Base-by-base conservation (phyloP, 2,888 invertebrate genomes). In the Troides oblongomaculatus region DNA sequence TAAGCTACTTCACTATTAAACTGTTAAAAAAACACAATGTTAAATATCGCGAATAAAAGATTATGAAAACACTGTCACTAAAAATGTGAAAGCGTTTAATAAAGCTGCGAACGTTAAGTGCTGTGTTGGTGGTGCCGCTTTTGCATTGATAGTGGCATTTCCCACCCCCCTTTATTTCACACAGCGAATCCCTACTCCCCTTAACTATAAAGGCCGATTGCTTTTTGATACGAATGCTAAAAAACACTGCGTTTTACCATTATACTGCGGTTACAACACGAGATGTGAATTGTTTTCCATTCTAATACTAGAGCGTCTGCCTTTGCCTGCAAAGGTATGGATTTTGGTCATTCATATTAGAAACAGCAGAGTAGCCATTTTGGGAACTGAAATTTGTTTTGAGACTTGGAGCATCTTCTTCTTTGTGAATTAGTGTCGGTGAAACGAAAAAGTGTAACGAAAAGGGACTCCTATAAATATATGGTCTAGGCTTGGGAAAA, bases 121-220 rank as follows among this genome's bases (percentile, higher is more conserved):
- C 63, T 25, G 7, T 18, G 58, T 50, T 50, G 36, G 53, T 21
- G 25, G 43, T 36, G 59, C 21, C 30, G 36, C 46, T 59, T 63
- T 30, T 53, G 53, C 53, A 53, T 39, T 39, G 8, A 30, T 57
- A 21, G 23, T n/a, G 21, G 58, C 18, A 8, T 59, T 46, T 59
- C 59, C 25, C 64, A 18, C 39, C 53, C 53, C 17, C 53, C 53
- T 36, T 53, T 61, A 23, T 53, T 53, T n/a, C n/a, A 17, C 53
- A 21, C 60, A 21, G 60, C 39, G 12, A 57, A 58, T 23, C 56
- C 62, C 36, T 57, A 43, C 43, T 7, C 10, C 39, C 17, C 53
- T 64, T 64, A 64, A 60, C 64, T 69, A 64, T 69, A 61, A 64
- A 64, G 64, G 61, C 64, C 60, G 69, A 69, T 64, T 69, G 64